phyloP scores from a whole-genome alignment of 2,888 invertebrate species.

The Rhimphoctona megacephalus region DNA sequence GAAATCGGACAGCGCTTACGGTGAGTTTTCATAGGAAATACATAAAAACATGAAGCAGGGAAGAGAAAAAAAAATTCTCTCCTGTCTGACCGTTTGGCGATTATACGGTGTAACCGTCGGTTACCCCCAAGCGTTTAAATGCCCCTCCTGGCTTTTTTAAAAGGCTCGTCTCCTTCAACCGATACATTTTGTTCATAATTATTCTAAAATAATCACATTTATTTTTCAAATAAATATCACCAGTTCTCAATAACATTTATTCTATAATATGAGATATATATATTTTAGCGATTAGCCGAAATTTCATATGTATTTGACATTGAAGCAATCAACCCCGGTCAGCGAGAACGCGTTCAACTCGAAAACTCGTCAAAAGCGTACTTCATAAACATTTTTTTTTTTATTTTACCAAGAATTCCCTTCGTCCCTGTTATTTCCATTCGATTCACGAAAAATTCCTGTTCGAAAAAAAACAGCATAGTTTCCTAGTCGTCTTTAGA shows the following conservation, averaged over 20 bases:
- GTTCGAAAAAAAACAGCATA: not conserved
- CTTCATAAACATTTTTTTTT: constrained; percentile 47
- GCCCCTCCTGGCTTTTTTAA: constrained; percentile 65
- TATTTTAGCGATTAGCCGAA: not conserved
- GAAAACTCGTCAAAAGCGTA: constrained; percentile 17
- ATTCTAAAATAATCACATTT: not conserved
- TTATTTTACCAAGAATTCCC: not conserved
- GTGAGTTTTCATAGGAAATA: constrained; percentile 73
- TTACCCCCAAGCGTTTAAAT: constrained; percentile 78
- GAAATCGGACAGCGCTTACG: constrained; percentile 77
- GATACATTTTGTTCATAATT: not conserved
- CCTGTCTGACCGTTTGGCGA: constrained; percentile 62
- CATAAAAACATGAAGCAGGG: constrained; percentile 29
- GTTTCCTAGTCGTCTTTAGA: no score
- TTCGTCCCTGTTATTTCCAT: not conserved
- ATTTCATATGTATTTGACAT: constrained; percentile 51
- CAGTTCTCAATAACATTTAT: not conserved
- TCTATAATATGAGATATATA: not conserved
- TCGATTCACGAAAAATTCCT: not conserved
- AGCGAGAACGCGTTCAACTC: constrained; percentile 31
- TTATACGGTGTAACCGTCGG: constrained; percentile 73
- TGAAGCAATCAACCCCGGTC: constrained; percentile 33
- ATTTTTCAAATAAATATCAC: not conserved
- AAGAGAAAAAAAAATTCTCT: constrained; percentile 18
- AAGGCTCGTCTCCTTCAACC: constrained; percentile 27